Base-by-base conservation (phyloP, 2,888 invertebrate genomes). In the Crematogaster levior region DNA sequence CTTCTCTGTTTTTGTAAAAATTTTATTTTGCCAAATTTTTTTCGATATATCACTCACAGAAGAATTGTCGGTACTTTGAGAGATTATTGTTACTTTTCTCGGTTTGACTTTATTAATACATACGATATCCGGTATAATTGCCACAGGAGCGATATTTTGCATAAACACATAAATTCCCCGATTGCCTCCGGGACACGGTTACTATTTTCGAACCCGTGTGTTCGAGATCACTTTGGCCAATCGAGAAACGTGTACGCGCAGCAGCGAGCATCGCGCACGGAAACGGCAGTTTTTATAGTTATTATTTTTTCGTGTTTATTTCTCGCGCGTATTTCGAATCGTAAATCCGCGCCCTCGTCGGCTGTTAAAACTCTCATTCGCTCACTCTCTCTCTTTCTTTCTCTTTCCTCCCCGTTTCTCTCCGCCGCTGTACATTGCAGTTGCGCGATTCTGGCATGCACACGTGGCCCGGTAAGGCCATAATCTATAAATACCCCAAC, bases 291-390 rank as follows among this genome's bases (percentile, higher is more conserved):
- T 79, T 79, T 79, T 79, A 79, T 79, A 79, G 77, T 79, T 79
- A 92, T 92, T 92, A 92, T 92, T 92, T 91, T 90, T 89, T 88
- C 90, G 88, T 90, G 91, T 91, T 91, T 91, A 90, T 91, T 87
- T 74, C 75, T 68, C 88, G 88, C 86, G 83, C 86, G 86, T 89
- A 90, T 90, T 88, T 89, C 87, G 83, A 91, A 88, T 91, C 92
- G 92, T 92, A 92, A 92, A 92, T 91, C 87, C 89, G 77, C 65
- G 56, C 68, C 63, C 70, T 53, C 56, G 68, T 66, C 77, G 77
- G 77, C 43, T 56, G 77, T 79, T 79, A 79, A 79, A 79, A 56
- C 68, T 79, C 83, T 24, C 51, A 21, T 48, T 37, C 61, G 18
- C 21, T 40, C 53, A 51, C 24, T n/a, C 34, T 12, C 72, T 46